Evolutionary conservation across 2,888 invertebrate genomes (phyloP).

Genomic region (Netelia inedita): DNA sequence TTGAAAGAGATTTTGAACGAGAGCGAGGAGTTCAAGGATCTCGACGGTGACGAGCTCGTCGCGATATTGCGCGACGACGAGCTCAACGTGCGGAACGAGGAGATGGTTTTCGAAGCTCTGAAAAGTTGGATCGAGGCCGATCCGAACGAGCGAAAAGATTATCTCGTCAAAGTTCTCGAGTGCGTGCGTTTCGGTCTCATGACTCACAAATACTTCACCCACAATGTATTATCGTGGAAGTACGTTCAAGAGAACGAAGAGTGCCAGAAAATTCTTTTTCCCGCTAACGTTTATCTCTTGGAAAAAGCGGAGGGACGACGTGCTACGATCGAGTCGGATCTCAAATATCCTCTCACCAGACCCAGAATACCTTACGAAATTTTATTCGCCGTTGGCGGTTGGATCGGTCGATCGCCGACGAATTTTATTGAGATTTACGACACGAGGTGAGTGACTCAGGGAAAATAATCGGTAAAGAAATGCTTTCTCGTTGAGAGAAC

Average conservation of each 20-base stretch:
- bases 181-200: slow-evolving; percentile 90
- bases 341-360: slow-evolving; percentile 88
- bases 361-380: slow-evolving; percentile 92
- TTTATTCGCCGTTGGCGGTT: slow-evolving; percentile 94
- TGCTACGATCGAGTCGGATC: slow-evolving; percentile 84
- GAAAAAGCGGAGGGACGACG: slow-evolving; percentile 78
- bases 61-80: slow-evolving; percentile 90
- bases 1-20: slow-evolving; percentile 88
- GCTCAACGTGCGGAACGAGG: slow-evolving; percentile 90
- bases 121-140: slow-evolving; percentile 90
- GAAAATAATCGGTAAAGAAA: slow-evolving; percentile 19
- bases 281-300: slow-evolving; percentile 86
- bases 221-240: slow-evolving; percentile 87
- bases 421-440: slow-evolving; percentile 93
- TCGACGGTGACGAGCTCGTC: slow-evolving; percentile 88
- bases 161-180: slow-evolving; percentile 88
- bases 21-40: slow-evolving; percentile 88
- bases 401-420: slow-evolving; percentile 94
- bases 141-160: slow-evolving; percentile 86
- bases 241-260: slow-evolving; percentile 87
- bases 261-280: slow-evolving; percentile 86
- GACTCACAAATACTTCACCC: slow-evolving; percentile 87
- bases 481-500: neutral
- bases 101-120: slow-evolving; percentile 91
- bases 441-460: slow-evolving; percentile 86